phyloP scores from a whole-genome alignment of 2,113 vertebrate species.

The Equus quagga region DNA sequence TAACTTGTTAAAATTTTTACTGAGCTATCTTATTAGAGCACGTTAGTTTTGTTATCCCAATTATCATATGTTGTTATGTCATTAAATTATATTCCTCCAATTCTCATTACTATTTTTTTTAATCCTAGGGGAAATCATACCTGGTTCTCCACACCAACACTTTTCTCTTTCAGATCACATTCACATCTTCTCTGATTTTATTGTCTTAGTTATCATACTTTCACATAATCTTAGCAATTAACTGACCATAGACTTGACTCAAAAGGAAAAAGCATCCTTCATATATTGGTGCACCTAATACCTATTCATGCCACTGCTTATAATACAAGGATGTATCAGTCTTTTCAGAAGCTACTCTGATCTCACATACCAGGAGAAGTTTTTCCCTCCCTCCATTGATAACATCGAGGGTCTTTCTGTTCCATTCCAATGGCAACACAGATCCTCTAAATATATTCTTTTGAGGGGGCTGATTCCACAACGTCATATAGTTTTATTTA shows the following conservation, averaged over 20 bases:
- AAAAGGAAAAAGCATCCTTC: background rate
- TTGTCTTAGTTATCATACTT: background rate
- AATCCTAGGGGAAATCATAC: background rate
- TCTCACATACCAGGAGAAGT: background rate
- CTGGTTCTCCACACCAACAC: background rate
- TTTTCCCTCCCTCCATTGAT: background rate
- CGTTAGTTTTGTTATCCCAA: background rate
- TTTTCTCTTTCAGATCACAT: background rate
- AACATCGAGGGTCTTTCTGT: background rate
- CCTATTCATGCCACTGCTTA: background rate
- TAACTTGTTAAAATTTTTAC: constrained; percentile 4
- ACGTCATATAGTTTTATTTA: background rate
- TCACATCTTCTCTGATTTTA: background rate
- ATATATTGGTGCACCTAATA: background rate
- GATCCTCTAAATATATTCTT: background rate
- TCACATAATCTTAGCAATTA: background rate
- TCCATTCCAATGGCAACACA: background rate
- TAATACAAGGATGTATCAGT: background rate
- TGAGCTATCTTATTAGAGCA: background rate
- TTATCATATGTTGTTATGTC: background rate
- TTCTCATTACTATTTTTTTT: background rate
- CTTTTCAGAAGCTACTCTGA: background rate
- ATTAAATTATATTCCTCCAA: background rate
- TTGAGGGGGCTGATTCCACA: background rate
- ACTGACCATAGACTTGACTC: background rate